These are phyloP conservation scores for Lemur catta DNA, from an alignment of 2,797 vertebrate genomes.

Conservation along the genomic window DNA sequence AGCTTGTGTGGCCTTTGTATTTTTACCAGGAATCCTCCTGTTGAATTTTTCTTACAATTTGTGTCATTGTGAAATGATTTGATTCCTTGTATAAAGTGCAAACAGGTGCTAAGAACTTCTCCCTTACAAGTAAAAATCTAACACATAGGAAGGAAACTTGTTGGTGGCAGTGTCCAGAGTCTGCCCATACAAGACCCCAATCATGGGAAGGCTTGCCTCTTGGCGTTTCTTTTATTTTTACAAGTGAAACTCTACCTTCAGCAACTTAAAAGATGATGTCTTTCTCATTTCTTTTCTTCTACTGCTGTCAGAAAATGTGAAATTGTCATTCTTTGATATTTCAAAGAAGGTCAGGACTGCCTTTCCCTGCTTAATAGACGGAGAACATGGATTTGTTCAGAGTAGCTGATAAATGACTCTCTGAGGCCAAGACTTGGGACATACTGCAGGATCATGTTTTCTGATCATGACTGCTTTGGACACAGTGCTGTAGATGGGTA, in stretches of 20 bases:
- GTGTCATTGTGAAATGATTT: neutral
- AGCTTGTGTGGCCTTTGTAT: neutral
- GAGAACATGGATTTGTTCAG: neutral
- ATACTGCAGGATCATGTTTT: neutral
- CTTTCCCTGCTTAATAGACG: neutral
- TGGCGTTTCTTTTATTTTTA: neutral
- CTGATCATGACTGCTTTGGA: neutral
- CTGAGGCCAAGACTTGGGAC: neutral
- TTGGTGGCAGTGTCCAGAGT: neutral
- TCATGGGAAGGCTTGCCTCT: neutral
- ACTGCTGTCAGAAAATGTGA: conserved; percentile 27
- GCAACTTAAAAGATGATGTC: neutral
- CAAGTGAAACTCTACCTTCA: neutral
- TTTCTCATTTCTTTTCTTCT: conserved; percentile 8
- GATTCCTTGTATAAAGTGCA: neutral
- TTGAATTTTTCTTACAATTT: neutral
- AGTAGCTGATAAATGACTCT: neutral
- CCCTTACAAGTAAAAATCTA: neutral
- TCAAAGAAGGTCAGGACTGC: neutral
- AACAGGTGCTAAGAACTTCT: neutral
- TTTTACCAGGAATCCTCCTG: neutral
- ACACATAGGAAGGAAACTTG: neutral
- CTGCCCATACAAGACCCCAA: neutral
- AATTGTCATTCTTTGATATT: neutral
- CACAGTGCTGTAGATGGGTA: neutral